Evolutionary conservation across 2,113 vertebrate species (phyloP), one percentile per base, ranked within the genome.

Genomic region (Melanerpes formicivorus): DNA sequence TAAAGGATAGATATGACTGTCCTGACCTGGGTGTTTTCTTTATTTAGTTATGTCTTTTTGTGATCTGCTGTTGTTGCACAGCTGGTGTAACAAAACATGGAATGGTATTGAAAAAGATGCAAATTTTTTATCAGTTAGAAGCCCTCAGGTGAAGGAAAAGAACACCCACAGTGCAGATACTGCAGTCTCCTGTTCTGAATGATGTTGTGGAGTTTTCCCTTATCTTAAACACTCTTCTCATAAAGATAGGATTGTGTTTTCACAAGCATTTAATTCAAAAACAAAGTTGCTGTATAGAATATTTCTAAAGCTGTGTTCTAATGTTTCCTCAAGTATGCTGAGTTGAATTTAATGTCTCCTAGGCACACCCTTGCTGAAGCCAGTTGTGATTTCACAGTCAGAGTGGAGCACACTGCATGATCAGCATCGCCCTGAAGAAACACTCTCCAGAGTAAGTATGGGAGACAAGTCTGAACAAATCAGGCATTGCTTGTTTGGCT

Each of bases 321-420:
- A 80, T 34, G 18, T 8, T 26, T 18, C 29, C 21, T 83, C 26
- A 21, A 52, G 60, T 60, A 5, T 93, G 90, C 65, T 95, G 93
- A 96, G 90, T 69, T 60, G 65, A 91, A 72, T 96, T 82, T 72
- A 2, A 37, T 93, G 96, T 96, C 91, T 73, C 88, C 90, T 73
- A 99, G 98, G 97, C 96, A 96, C 94, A 18, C 55, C 97, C 91
- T 87, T 96, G 65, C 76, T 46, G 5, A 98, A 94, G 90, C 94
- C 96, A 2, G 93, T 40, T 18, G 25, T 42, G 80, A 3, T 54
- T 66, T 85, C 96, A 27, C 94, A 71, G 93, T 94, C 97, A 4
- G 98, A 98, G 72, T 97, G 98, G 98, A 98, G 94, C 93, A 32
- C 90, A n/a, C 75, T 88, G 78, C 94, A 80, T 9, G 94, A 95